These are phyloP conservation scores for Amiota communis DNA, from an alignment of 2,888 invertebrate genomes.

Conservation along the genomic window DNA sequence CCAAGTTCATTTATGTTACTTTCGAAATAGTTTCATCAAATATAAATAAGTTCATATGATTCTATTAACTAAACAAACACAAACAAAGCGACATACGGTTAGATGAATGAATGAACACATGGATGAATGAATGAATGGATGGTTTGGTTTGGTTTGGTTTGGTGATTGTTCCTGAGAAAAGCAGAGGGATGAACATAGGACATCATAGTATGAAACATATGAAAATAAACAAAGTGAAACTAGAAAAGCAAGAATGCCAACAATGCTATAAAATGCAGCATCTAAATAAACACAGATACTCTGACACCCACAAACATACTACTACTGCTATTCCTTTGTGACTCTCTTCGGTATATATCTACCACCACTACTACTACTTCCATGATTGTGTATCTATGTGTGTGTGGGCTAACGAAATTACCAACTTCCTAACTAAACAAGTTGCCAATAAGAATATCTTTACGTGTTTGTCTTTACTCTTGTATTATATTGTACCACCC, in stretches of 20 bases:
- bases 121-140: neutral
- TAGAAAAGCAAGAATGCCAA: neutral
- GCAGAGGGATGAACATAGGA: constrained; percentile 14
- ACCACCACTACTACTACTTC: constrained; percentile 44
- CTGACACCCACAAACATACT: neutral
- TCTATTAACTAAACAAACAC: constrained; percentile 60
- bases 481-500: neutral
- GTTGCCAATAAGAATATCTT: constrained; percentile 57
- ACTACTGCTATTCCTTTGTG: no score
- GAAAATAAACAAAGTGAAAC: neutral
- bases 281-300: constrained; percentile 38
- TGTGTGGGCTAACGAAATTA: constrained; percentile 57
- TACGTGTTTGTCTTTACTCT: constrained; percentile 4
- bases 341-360: no score
- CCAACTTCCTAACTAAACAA: constrained; percentile 58
- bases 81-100: constrained; percentile 5
- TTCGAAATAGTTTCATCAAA: constrained; percentile 43
- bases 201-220: neutral
- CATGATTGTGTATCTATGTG: constrained; percentile 31
- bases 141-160: neutral
- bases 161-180: neutral
- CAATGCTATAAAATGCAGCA: constrained; percentile 39
- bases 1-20: constrained; percentile 25
- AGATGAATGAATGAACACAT: neutral
- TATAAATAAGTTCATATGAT: constrained; percentile 56